A percentile compares a stretch with the other conserved stretches of the same genome.
Evolutionary conservation across 2,888 invertebrate species (phyloP).

Genomic region (Cynaeus angustus): DNA sequence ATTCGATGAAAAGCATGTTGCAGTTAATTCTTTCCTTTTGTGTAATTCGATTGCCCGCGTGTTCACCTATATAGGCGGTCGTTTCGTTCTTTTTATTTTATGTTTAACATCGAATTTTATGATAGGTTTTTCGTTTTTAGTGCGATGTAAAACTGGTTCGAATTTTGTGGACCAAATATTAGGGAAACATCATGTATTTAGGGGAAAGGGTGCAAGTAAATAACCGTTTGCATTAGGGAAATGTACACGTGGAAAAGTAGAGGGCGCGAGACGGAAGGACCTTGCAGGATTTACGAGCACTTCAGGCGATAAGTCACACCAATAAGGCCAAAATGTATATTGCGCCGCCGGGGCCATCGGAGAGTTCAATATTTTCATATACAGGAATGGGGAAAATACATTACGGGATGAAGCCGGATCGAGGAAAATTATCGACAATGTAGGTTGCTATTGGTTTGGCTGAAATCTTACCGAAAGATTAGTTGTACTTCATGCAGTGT

Average conservation of each 20-base stretch:
- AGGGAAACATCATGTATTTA: conserved; percentile 30
- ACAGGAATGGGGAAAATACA: conserved; percentile 30
- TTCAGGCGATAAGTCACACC: conserved; percentile 52
- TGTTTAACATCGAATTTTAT: conserved; percentile 43
- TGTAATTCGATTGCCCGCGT: conserved; percentile 24
- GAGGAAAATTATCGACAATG: conserved; percentile 18
- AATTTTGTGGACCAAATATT: conserved; percentile 38
- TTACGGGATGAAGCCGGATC: conserved; percentile 26
- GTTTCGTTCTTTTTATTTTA: conserved; percentile 42
- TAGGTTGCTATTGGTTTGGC: neutral
- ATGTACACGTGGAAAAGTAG: conserved; percentile 46
- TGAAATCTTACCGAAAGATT: neutral
- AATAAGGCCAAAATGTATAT: conserved; percentile 47
- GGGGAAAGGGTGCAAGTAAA: conserved; percentile 47
- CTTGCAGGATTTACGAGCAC: conserved; percentile 52
- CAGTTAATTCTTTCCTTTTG: conserved; percentile 31
- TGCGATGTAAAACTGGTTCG: conserved; percentile 42
- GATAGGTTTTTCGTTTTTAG: conserved; percentile 46
- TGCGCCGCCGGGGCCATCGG: conserved; percentile 42
- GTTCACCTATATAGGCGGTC: conserved; percentile 26
- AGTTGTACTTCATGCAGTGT: too few species aligned
- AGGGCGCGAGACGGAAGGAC: conserved; percentile 46
- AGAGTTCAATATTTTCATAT: conserved; percentile 43
- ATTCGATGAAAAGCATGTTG: conserved; percentile 1
- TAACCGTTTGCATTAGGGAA: conserved; percentile 49